These are phyloP conservation scores for Parascotia fuliginaria DNA, from an alignment of 2,888 invertebrate species.

Conservation along the genomic window DNA sequence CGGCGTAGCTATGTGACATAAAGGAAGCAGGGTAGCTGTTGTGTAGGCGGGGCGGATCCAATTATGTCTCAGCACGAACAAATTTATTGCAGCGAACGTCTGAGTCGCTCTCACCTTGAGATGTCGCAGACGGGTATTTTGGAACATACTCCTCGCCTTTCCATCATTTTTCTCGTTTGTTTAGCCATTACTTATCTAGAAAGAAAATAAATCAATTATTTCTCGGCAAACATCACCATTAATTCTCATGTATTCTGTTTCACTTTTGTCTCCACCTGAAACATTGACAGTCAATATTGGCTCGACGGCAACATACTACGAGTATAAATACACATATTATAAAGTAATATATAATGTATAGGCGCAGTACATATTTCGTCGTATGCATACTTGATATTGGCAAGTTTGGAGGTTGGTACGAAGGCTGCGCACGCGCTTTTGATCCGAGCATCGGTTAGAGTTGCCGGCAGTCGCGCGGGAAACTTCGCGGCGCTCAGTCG, in stretches of 20 bases:
- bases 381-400: constrained; percentile 35
- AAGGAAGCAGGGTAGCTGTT: constrained; percentile 45
- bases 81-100: constrained; percentile 68
- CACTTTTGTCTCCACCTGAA: constrained; percentile 7
- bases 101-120: constrained; percentile 59
- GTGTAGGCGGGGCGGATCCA: constrained; percentile 73
- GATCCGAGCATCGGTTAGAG: constrained; percentile 57
- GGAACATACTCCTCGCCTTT: constrained; percentile 54
- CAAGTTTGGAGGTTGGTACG: constrained; percentile 55
- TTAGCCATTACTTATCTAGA: background rate
- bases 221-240: constrained; percentile 3
- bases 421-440: constrained; percentile 73
- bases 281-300: constrained; percentile 29
- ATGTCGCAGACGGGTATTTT: constrained; percentile 50
- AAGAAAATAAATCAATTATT: constrained; percentile 1
- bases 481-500: constrained; percentile 71
- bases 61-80: constrained; percentile 72
- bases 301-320: constrained; percentile 27
- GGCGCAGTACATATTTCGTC: constrained; percentile 42
- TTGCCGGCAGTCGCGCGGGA: constrained; percentile 77
- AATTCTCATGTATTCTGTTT: constrained; percentile 6
- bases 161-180: constrained; percentile 45
- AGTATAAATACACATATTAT: constrained; percentile 29
- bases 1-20: constrained; percentile 32
- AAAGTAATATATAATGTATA: constrained; percentile 47